These are phyloP conservation scores for Aplysina aerophoba DNA, from an alignment of 37 sponge, comb jelly and placozoan genomes.

Conservation along the genomic window DNA sequence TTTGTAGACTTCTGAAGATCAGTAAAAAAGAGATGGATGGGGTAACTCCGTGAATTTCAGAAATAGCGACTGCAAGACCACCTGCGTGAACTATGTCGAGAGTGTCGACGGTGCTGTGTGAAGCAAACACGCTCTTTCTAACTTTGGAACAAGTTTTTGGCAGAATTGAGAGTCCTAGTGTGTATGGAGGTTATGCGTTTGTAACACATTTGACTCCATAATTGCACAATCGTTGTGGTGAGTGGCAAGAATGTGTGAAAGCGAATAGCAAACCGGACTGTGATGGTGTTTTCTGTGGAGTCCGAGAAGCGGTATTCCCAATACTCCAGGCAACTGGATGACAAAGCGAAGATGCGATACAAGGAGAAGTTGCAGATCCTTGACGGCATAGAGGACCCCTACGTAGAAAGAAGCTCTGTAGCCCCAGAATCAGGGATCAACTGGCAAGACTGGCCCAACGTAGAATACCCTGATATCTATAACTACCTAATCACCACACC, in stretches of 20 bases:
- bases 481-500: conserved; percentile 29
- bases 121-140: too few relatives aligned
- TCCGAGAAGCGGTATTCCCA: background rate
- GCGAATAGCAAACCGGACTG: background rate
- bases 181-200: too few relatives aligned
- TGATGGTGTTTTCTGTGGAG: background rate
- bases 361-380: background rate
- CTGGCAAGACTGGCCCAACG: background rate
- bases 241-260: background rate
- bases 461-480: conserved; percentile 49
- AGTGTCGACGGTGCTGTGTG: too few relatives aligned
- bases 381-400: background rate
- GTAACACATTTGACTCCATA: background rate
- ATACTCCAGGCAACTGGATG: background rate
- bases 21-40: too few relatives aligned
- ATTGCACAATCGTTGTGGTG: background rate
- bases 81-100: too few relatives aligned
- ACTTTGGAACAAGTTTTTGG: too few relatives aligned
- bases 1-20: too few relatives aligned
- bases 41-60: too few relatives aligned
- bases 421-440: too few relatives aligned
- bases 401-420: background rate
- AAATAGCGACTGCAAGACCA: too few relatives aligned
- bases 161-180: too few relatives aligned
- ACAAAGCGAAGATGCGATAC: background rate